Evolutionary conservation across 2,113 vertebrate species (phyloP).

Genomic region (Acanthisitta chloris): DNA sequence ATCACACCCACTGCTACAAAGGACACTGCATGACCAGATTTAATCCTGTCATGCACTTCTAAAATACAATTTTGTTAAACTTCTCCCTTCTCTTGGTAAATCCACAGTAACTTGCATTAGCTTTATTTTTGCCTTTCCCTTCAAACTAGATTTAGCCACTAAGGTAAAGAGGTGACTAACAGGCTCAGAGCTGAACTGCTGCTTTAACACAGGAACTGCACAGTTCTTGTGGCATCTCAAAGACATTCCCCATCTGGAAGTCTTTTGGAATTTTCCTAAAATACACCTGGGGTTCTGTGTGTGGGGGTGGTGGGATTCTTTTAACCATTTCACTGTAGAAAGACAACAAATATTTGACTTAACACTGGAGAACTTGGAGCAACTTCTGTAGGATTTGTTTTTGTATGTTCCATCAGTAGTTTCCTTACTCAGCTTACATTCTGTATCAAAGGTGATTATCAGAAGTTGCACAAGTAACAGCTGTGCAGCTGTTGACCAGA

Average conservation of each 20-base stretch:
- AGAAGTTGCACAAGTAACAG: not conserved
- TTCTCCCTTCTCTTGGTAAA: not conserved
- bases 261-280: not conserved
- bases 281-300: rapidly evolving
- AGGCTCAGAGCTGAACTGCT: not conserved
- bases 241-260: not conserved
- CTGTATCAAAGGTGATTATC: not conserved
- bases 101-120: not conserved
- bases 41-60: not conserved
- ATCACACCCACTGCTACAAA: not conserved
- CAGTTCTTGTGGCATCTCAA: not conserved
- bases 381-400: not conserved
- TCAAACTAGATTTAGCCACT: not conserved
- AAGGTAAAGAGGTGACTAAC: not conserved
- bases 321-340: not conserved
- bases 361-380: not conserved
- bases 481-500: not conserved
- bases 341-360: not conserved
- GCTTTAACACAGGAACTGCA: not conserved
- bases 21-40: not conserved
- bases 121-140: not conserved
- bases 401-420: not conserved
- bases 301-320: not conserved
- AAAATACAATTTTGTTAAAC: not conserved
- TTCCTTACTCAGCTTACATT: not conserved